Evolutionary conservation across 1,140 invertebrate species (phyloP), one percentile per base, ranked within the genome.

Genomic region (Platyscapa corneri): DNA sequence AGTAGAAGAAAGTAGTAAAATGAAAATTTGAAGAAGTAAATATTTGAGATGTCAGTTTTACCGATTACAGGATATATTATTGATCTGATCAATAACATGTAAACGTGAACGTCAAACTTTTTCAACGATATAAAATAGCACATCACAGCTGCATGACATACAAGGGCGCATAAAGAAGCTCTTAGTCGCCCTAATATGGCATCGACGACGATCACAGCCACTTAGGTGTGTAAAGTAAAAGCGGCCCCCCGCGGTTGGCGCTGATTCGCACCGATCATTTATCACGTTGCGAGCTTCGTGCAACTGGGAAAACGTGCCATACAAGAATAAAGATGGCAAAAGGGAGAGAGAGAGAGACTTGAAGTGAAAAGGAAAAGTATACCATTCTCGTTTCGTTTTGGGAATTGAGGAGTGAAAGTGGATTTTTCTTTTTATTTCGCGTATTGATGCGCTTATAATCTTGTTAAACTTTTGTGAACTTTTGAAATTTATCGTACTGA

Each of bases 231-330:
- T 49, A 65, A 32, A 32, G 56, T 49, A 83, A 67, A 46, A 67
- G 60, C 34, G 74, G 30, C 49, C 32, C 74, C 37, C 46, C 37
- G 70, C 37, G 49, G 72, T 60, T 39, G 34, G 74, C 75, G 64
- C 75, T 84, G 83, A 84, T 84, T 84, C 72, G 75, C 42, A 20
- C 20, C n/a, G 83, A 84, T 84, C 83, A 84, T 84, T 84, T 84
- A 84, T 84, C 83, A 84, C 75, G n/a, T 42, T 5, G 53, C 32
- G 34, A 46, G 72, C 34, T n/a, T 30, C 75, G 42, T 49, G 42
- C 72, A 49, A 46, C 42, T 75, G 72, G 42, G 42, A 75, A 75
- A 75, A 75, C 75, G 30, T 53, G 75, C 75, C 46, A 56, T 16
- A 8, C 75, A 16, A 34, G n/a, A 16, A 8, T 7, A 39, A 23